phyloP scores from a whole-genome alignment of 2,888 invertebrate species.

The Eilema caniola region DNA sequence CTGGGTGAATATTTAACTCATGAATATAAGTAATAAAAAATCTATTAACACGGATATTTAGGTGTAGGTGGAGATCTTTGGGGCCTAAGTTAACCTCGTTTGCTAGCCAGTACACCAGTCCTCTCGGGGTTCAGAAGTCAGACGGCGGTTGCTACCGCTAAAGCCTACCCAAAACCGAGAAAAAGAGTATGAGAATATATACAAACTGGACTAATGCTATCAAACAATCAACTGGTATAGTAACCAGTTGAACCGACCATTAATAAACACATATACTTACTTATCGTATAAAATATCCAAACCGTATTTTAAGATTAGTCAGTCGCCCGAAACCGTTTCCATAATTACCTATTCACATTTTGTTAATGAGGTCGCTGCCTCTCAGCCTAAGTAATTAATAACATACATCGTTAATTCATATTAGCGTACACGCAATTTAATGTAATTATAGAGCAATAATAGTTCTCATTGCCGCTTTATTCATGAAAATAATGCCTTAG shows the following conservation, averaged over 20 bases:
- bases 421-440: constrained; percentile 43
- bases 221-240: too few relatives aligned
- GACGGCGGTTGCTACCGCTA: not conserved
- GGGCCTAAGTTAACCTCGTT: too few relatives aligned
- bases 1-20: not conserved
- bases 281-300: constrained; percentile 18
- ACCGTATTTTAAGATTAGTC: constrained; percentile 26
- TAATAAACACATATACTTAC: constrained; percentile 19
- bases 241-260: not conserved
- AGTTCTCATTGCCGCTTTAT: constrained; percentile 43
- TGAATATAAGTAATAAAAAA: too few relatives aligned
- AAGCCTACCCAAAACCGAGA: not conserved
- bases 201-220: too few relatives aligned
- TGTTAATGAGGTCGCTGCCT: constrained; percentile 47
- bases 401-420: constrained; percentile 46
- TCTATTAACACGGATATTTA: too few relatives aligned
- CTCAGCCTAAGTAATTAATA: constrained; percentile 39
- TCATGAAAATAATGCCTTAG: constrained; percentile 24
- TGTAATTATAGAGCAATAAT: constrained; percentile 46
- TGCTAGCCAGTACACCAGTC: not conserved
- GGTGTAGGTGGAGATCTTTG: too few relatives aligned
- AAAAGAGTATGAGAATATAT: too few relatives aligned
- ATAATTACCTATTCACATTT: constrained; percentile 35
- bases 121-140: not conserved
- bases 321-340: constrained; percentile 25